Base-by-base conservation (phyloP, 2,113 vertebrate species). In the Oreochromis niloticus region DNA sequence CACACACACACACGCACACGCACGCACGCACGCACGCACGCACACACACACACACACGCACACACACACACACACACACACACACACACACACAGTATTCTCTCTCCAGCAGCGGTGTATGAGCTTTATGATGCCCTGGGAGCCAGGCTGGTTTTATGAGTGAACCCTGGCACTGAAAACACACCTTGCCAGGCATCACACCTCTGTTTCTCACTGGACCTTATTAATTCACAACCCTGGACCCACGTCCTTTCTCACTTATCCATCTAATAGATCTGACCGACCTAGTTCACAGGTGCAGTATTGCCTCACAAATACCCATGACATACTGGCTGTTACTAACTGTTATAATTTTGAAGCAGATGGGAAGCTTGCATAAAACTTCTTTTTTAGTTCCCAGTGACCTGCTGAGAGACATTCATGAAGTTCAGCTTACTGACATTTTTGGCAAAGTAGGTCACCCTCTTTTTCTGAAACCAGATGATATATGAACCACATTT, bases 111-210 rank as follows among this genome's bases (percentile, higher is more conserved):
- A 88, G 89, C 80, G 75, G 41, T 85, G 78, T 24, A 13, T 84
- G 36, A 61, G 82, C 82, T 56, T 93, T 88, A 88, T 83, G 73
- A 91, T 90, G 80, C 87, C 81, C 84, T 48, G 83, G 80, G 52
- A 91, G 87, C 61, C 80, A 66, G 85, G 66, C 80, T 78, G 82
- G 11, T 82, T 94, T 91, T 87, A 88, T 1, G 30, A 88, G 75
- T 78, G 81, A 88, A 63, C 34, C 52, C 27, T 88, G 83, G 80
- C 86, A 82, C 79, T 3, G 54, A 87, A 79, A 24, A 7, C 9
- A 34, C 84, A 43, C 75, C 5, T 8, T 43, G 19, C 54, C 88
- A 81, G 81, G 85, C 83, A 39, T 90, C 83, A 83, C 90, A 89
- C 88, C 89, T 89, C 84, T 17, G 85, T 41, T 75, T 91, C 61